Percentiles rank a stretch among this genome's conserved stretches.
Conservation (phyloP, 1,140 invertebrate species). For the Dreissena polymorpha region DNA sequence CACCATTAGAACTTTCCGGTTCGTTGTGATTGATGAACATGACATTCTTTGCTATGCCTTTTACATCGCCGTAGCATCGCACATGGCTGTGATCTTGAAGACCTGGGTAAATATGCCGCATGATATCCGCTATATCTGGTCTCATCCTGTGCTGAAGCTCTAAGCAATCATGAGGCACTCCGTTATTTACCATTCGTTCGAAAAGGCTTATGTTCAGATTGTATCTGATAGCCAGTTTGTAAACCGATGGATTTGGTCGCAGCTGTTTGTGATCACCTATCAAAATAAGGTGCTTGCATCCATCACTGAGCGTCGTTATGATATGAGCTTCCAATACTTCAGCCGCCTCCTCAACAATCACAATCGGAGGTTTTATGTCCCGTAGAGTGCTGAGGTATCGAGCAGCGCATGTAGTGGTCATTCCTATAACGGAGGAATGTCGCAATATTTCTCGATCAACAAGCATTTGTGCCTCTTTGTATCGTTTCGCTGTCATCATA, state of each 20-base stretch:
- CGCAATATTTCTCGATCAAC: constrained; percentile 69
- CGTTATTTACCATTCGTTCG: constrained; percentile 77
- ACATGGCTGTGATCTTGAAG: constrained; percentile 74
- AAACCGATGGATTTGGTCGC: constrained; percentile 78
- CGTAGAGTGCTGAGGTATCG: constrained; percentile 63
- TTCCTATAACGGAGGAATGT: constrained; percentile 70
- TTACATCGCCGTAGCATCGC: constrained; percentile 66
- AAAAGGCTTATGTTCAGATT: constrained; percentile 79
- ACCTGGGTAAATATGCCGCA: constrained; percentile 77
- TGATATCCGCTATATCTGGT: constrained; percentile 76
- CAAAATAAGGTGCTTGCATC: constrained; percentile 89
- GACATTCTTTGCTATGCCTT: constrained; percentile 74
- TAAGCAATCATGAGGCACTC: constrained; percentile 72
- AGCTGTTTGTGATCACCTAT: constrained; percentile 87
- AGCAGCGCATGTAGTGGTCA: constrained; percentile 77
- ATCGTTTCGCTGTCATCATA: constrained; percentile 36
- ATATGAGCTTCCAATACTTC: constrained; percentile 76
- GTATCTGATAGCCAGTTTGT: constrained; percentile 73
- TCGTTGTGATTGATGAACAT: constrained; percentile 76
- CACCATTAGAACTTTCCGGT: constrained; percentile 66
- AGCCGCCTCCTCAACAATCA: constrained; percentile 77
- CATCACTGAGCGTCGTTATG: constrained; percentile 81
- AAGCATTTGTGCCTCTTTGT: constrained; percentile 57
- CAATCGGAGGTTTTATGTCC: constrained; percentile 65
- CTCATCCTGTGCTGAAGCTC: constrained; percentile 64